Evolutionary conservation across 2,113 vertebrate species (phyloP).

Genomic region (Clupea harengus): DNA sequence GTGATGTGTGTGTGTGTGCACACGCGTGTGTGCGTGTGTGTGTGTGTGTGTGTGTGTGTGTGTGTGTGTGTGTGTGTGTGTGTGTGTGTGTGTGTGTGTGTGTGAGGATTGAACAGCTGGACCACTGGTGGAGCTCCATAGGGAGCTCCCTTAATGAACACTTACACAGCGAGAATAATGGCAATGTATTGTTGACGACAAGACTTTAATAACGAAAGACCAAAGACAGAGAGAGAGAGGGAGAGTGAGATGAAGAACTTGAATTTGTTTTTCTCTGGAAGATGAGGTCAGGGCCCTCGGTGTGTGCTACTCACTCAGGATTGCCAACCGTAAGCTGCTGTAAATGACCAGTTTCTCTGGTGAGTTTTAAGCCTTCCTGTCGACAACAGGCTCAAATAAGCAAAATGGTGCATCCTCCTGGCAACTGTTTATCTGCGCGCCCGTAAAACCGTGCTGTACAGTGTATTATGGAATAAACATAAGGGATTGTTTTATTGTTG

Average conservation of each 20-base stretch:
- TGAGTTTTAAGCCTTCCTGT: conserved; percentile 16
- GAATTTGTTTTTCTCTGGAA: not conserved
- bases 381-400: conserved; percentile 12
- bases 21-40: not conserved
- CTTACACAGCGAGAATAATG: not conserved
- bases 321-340: not conserved
- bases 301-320: not conserved
- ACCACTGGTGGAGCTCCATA: not conserved
- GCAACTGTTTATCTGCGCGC: conserved; percentile 41
- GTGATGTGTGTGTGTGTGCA: not conserved
- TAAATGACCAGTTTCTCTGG: conserved; percentile 16
- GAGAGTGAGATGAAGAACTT: not conserved
- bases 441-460: conserved; percentile 53
- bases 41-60: not conserved
- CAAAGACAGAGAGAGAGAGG: not conserved
- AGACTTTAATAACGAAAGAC: not conserved
- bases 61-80: not conserved
- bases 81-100: not conserved
- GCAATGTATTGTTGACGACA: not conserved
- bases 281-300: not conserved
- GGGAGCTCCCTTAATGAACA: conserved; percentile 13
- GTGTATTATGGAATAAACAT: conserved; percentile 67
- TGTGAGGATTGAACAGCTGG: not conserved
- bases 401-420: conserved; percentile 34
- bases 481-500: conserved; percentile 71